Conservation (phyloP, 2,888 invertebrate species). For the Acrobasis repandana region DNA sequence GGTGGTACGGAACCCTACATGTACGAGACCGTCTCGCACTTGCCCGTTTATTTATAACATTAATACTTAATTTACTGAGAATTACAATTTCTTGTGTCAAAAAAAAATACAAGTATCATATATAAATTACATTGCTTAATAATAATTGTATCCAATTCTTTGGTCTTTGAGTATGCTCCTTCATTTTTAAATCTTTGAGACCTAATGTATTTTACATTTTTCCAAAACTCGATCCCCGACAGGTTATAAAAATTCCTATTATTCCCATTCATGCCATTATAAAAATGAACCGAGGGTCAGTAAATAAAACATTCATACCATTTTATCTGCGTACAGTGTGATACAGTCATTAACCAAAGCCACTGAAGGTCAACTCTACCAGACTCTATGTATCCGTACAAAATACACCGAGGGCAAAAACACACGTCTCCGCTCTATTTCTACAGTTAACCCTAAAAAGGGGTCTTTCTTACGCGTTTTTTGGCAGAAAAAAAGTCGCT, state of each 20-base stretch:
- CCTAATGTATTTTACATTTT: background rate
- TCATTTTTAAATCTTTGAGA: no score
- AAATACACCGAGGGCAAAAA: conserved; percentile 13
- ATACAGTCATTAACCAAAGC: conserved; percentile 16
- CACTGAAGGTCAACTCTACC: conserved; percentile 24
- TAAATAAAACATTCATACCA: conserved; percentile 16
- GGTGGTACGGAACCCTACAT: no score
- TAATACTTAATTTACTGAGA: no score
- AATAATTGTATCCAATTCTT: no score
- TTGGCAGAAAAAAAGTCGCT: conserved; percentile 70
- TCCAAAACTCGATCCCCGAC: background rate
- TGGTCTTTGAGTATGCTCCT: no score
- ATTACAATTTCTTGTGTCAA: no score
- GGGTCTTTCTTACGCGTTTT: conserved; percentile 72
- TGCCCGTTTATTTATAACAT: no score
- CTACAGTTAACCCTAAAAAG: conserved; percentile 74
- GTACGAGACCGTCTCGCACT: no score
- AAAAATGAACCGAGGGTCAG: conserved; percentile 15
- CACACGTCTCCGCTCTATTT: conserved; percentile 51
- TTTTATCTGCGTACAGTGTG: conserved; percentile 15
- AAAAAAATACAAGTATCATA: no score
- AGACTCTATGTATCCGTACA: conserved; percentile 14
- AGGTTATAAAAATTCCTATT: background rate
- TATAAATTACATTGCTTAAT: no score
- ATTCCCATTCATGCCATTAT: background rate